Conservation (phyloP, 2,113 vertebrate species). For the Oplegnathus fasciatus region DNA sequence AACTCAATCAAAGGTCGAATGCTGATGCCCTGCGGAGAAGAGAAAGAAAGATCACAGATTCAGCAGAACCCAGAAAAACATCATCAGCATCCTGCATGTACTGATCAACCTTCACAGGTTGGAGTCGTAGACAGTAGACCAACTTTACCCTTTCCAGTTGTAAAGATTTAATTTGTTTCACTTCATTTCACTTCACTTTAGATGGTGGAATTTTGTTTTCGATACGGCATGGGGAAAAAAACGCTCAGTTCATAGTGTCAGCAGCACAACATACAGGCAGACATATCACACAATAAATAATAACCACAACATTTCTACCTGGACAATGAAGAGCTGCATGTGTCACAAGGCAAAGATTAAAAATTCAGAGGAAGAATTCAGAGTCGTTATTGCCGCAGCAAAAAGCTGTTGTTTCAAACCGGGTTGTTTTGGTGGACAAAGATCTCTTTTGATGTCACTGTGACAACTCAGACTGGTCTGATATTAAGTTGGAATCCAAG, state of each 20-base stretch:
- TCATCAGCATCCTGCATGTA: neutral
- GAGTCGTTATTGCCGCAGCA: neutral
- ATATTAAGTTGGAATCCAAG: neutral
- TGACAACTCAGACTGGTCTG: neutral
- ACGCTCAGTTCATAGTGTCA: neutral
- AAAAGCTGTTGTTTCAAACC: too few species aligned
- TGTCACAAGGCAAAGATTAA: neutral
- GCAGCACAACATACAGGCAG: neutral
- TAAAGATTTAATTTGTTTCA: neutral
- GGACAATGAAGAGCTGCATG: neutral
- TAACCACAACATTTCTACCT: neutral
- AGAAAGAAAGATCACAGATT: neutral
- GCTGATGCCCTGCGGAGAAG: conserved; percentile 90
- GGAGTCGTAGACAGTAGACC: too few species aligned
- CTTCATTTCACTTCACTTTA: too few species aligned
- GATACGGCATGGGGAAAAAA: too few species aligned
- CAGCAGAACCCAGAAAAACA: neutral
- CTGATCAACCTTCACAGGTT: neutral
- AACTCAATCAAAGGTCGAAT: conserved; percentile 95
- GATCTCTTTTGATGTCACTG: too few species aligned
- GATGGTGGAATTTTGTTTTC: too few species aligned
- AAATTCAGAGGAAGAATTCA: neutral
- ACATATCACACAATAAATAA: neutral
- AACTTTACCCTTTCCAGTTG: neutral
- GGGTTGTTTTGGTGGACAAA: too few species aligned